phyloP scores from a whole-genome alignment of 2,797 vertebrate genomes.

The Syngnathus acus region DNA sequence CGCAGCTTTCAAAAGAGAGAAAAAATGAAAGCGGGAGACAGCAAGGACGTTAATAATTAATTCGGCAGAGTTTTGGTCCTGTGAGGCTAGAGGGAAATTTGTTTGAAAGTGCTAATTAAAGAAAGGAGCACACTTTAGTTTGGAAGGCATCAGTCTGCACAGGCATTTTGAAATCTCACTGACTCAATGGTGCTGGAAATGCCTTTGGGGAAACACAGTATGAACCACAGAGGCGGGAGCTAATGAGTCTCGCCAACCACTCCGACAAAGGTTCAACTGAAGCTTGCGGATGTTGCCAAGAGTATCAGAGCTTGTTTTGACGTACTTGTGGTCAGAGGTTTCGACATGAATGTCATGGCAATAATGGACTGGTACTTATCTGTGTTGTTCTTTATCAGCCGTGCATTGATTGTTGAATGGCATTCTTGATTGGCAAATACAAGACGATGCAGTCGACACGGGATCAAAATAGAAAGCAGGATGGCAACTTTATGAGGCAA shows the following conservation, averaged over 20 bases:
- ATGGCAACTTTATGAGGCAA: background rate
- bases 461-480: background rate
- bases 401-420: background rate
- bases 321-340: background rate
- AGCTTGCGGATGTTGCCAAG: background rate
- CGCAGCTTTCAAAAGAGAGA: slow-evolving; percentile 34
- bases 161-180: slow-evolving; percentile 75
- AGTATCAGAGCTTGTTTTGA: slow-evolving; percentile 1
- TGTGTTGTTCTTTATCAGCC: background rate
- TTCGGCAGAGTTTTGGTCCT: slow-evolving; percentile 55
- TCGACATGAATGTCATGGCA: background rate
- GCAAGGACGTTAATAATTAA: slow-evolving; percentile 63
- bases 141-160: slow-evolving; percentile 61
- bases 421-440: background rate
- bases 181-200: slow-evolving; percentile 76
- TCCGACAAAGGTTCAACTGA: slow-evolving; percentile 43
- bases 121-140: slow-evolving; percentile 57
- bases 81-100: slow-evolving; percentile 60
- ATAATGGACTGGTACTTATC: background rate
- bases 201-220: slow-evolving; percentile 64
- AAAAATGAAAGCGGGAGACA: slow-evolving; percentile 51
- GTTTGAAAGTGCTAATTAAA: slow-evolving; percentile 70
- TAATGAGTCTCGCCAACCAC: slow-evolving; percentile 79
- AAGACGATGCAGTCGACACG: background rate
- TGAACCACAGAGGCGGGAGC: slow-evolving; percentile 68